Evolutionary conservation across 2,797 vertebrate genomes (phyloP), one percentile per base, ranked within the genome.

Genomic region (Cryptoprocta ferox): DNA sequence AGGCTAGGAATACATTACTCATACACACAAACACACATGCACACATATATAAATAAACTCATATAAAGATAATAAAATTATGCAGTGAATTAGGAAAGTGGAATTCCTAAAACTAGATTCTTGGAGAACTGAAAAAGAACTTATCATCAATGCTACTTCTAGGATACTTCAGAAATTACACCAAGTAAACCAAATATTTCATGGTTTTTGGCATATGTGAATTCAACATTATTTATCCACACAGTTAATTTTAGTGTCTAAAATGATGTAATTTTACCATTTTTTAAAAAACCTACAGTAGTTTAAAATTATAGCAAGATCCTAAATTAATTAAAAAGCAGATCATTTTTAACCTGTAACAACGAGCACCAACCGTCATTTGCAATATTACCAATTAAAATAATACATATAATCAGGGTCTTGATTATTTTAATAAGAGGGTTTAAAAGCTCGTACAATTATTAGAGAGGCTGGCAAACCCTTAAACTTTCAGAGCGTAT

Each of bases 341-440:
- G 45, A 84, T 92, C 5, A 97, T 89, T 93, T 97, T 92, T 86
- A 97, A 89, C n/a, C 24, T 78, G 24, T 81, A 94, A 97, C 76
- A 98, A 97, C 16, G 3, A 97, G 59, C 68, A 96, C 7, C 14
- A 94, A 78, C 1, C 95, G 32, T 91, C 30, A 97, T 75, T 82
- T 97, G 68, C n/a, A 97, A 94, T 96, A 89, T 73, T 98, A 97
- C 32, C 86, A 97, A 93, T 91, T 97, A 97, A 98, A 98, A 93
- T 26, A 70, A 90, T 96, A 80, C 4, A 53, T 73, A 94, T 70
- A 94, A 94, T 42, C 81, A 97, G 71, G 71, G 65, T 65, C 48
- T 45, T 96, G 71, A 92, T 37, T 97, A 84, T 96, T 82, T 96
- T 71, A 96, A 61, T 68, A 98, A 94, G 14, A 95, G 14, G 50